Conservation (phyloP, 2,888 invertebrate genomes). For the Ormyrus nitidulus region DNA sequence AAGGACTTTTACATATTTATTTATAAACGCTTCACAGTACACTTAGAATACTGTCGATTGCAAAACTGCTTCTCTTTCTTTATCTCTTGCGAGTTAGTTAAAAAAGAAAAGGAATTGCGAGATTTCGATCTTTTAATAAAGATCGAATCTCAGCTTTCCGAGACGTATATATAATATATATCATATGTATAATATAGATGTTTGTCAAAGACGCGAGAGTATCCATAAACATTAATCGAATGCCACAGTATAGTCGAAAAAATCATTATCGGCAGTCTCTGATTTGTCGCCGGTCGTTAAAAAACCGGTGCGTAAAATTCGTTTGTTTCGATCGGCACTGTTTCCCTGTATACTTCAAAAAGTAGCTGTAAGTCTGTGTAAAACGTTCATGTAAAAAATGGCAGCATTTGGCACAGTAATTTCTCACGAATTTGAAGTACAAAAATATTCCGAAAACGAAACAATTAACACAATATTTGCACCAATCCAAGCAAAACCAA, state of each 20-base stretch:
- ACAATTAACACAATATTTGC: not conserved
- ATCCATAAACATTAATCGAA: slow-evolving; percentile 1
- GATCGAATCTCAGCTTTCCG: slow-evolving; percentile 7
- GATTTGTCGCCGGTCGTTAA: slow-evolving; percentile 5
- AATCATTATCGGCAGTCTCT: slow-evolving; percentile 4
- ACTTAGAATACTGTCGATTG: slow-evolving; percentile 61
- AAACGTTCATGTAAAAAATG: slow-evolving; percentile 33
- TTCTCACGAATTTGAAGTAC: slow-evolving; percentile 1
- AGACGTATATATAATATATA: slow-evolving; percentile 16
- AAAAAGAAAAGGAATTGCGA: slow-evolving; percentile 34
- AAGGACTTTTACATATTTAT: slow-evolving; percentile 29
- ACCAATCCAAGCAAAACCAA: not conserved
- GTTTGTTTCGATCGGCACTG: not conserved
- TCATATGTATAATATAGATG: slow-evolving; percentile 25
- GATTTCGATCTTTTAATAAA: not conserved
- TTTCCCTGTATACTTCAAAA: too few species aligned
- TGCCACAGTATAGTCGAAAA: not conserved
- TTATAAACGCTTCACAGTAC: slow-evolving; percentile 54
- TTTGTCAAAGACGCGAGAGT: slow-evolving; percentile 22
- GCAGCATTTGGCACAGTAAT: slow-evolving; percentile 42
- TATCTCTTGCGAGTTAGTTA: slow-evolving; percentile 24
- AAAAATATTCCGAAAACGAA: not conserved
- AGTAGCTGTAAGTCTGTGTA: not conserved
- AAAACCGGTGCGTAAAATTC: not conserved
- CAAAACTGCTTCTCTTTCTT: slow-evolving; percentile 53